Evolutionary conservation across 2,113 vertebrate genomes (phyloP), one percentile per base, ranked within the genome.

Genomic region (Pagrus major): DNA sequence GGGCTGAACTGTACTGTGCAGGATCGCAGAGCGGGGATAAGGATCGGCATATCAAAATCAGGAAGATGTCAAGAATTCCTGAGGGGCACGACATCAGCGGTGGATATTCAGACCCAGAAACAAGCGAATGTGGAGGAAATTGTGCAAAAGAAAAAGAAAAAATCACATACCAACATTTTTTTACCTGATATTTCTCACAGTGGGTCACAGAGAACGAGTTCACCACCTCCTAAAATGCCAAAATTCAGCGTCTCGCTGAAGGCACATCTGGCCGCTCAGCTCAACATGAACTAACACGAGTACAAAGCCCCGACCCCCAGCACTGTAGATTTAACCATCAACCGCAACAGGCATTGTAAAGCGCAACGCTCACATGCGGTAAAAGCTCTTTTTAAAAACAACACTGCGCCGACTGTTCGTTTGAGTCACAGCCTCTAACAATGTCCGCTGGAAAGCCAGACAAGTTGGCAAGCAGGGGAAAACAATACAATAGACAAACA

Each of bases 401-500:
- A 64, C 74, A 72, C 15, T 51, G 72, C 25, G 81, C 39, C 23
- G 42, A 71, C 27, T 47, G 56, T 78, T 79, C 25, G 37, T 78
- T 78, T 82, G 78, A 90, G 67, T 88, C 81, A 86, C 75, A 71
- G 73, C 78, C 64, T 67, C 31, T 20, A 55, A 88, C 85, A 87
- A 83, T 88, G 80, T 69, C 79, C 51, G 25, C 68, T 84, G 80
- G 33, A 80, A 60, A 77, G 47, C 71, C 81, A 88, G 85, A 88
- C 85, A 29, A 52, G 71, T 79, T 68, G 80, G 74, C 82, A 82
- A 80, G 84, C 89, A 77, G 42, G 83, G 39, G n/a, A n/a, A 83
- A 54, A 87, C 89, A 76, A 80, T 66, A 86, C 82, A 88, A 73
- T 67, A 80, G 88, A 88, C 88, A 90, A 88, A 82, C 87, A 80